These are phyloP conservation scores for Gila robusta DNA, from an alignment of 2,797 vertebrate species.

Conservation along the genomic window DNA sequence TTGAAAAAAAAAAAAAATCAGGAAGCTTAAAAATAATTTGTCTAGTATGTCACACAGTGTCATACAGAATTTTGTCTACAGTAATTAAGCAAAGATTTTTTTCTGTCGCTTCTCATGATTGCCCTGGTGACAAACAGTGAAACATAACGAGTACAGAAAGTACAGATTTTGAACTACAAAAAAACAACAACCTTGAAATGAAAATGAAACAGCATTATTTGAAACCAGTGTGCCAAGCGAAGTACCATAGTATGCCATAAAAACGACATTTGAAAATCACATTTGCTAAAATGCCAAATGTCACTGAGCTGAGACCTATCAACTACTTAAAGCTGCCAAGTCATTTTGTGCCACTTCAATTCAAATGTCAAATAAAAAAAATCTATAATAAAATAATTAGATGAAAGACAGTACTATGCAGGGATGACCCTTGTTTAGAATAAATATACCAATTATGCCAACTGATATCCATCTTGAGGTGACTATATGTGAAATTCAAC, in stretches of 20 bases:
- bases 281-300: conserved; percentile 6
- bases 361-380: conserved; percentile 3
- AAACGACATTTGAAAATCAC: background rate
- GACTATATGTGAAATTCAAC: background rate
- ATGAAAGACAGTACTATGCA: background rate
- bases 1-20: too few relatives aligned
- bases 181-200: background rate
- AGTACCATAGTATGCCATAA: background rate
- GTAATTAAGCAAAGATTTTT: background rate
- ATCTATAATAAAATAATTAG: background rate
- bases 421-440: background rate
- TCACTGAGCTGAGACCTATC: background rate
- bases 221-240: background rate
- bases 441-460: background rate
- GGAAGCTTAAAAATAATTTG: background rate
- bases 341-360: conserved; percentile 14
- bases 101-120: conserved; percentile 14
- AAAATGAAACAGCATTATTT: background rate
- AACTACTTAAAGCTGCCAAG: conserved; percentile 8
- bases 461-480: conserved; percentile 12
- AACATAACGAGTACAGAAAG: conserved; percentile 4
- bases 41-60: conserved; percentile 35
- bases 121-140: background rate
- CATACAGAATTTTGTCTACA: conserved; percentile 11
- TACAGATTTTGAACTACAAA: background rate